Evolutionary conservation across 2,888 invertebrate genomes (phyloP).

Genomic region (Torymus texanus): DNA sequence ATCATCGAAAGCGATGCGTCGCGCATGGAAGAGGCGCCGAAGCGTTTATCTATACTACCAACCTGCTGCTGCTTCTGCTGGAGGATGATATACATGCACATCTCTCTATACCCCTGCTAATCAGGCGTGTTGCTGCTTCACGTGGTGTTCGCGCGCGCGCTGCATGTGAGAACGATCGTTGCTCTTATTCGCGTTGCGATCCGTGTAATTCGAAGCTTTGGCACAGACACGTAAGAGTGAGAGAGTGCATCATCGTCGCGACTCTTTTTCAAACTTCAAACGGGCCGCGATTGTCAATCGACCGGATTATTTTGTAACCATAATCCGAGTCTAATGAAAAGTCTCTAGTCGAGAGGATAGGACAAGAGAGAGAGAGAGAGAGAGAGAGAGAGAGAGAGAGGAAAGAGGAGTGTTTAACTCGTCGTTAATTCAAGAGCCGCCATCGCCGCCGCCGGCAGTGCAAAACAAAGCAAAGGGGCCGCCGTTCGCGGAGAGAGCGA

Average conservation of each 20-base stretch:
- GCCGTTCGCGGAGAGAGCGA: neutral
- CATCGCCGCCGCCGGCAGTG: neutral
- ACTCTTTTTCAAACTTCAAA: no score
- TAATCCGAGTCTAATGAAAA: slow-evolving; percentile 35
- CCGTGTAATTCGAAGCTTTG: slow-evolving; percentile 1
- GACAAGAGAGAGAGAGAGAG: no score
- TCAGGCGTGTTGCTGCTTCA: neutral
- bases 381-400: no score
- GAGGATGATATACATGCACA: no score
- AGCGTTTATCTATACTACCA: neutral
- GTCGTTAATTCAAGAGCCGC: no score
- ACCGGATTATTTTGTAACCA: slow-evolving; percentile 10
- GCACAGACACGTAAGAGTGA: no score
- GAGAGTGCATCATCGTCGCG: no score
- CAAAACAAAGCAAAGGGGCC: slow-evolving; percentile 12
- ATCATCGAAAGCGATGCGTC: neutral
- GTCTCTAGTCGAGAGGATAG: no score
- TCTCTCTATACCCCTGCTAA: slow-evolving; percentile 13
- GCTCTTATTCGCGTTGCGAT: neutral
- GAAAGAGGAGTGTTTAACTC: no score
- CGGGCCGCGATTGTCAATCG: neutral
- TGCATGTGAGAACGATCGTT: neutral
- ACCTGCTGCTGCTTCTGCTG: no score
- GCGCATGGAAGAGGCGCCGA: no score
- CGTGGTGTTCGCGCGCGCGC: neutral